Conservation (phyloP, 1,140 invertebrate species). For the Drosophila ogumai region DNA sequence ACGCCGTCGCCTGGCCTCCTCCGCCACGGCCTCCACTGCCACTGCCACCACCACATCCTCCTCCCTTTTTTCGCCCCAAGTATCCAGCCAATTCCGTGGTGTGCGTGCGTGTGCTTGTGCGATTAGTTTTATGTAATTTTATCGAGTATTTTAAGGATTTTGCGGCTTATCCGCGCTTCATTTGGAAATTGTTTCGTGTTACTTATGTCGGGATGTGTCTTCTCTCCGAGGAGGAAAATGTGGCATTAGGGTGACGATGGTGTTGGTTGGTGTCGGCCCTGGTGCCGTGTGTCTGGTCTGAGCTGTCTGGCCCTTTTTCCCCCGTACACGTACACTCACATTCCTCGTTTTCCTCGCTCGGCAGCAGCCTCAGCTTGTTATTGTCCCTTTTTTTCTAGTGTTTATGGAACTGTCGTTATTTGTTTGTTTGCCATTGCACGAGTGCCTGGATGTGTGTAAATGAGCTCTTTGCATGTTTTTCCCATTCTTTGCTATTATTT, state of each 20-base stretch:
- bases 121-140: conserved; percentile 85
- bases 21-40: neutral
- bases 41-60: conserved; percentile 7
- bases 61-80: conserved; percentile 12
- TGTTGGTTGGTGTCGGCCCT: conserved; percentile 3
- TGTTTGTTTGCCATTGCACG: conserved; percentile 62
- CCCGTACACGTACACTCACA: neutral
- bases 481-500: conserved; percentile 12
- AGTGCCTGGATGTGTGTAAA: conserved; percentile 58
- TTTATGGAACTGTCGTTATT: conserved; percentile 76
- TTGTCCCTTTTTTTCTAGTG: conserved; percentile 61
- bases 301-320: conserved; percentile 23
- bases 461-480: conserved; percentile 73
- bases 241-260: conserved; percentile 26
- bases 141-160: conserved; percentile 85
- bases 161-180: conserved; percentile 83
- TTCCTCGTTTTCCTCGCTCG: conserved; percentile 18
- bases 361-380: conserved; percentile 28
- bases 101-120: conserved; percentile 68
- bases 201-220: conserved; percentile 66
- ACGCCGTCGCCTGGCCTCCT: conserved; percentile 41
- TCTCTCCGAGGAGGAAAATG: conserved; percentile 28
- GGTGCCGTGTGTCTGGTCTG: conserved; percentile 21
- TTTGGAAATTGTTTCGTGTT: conserved; percentile 83
- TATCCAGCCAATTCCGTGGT: conserved; percentile 47